Conservation (phyloP, 2,113 vertebrate species). For the Narcine bancroftii region DNA sequence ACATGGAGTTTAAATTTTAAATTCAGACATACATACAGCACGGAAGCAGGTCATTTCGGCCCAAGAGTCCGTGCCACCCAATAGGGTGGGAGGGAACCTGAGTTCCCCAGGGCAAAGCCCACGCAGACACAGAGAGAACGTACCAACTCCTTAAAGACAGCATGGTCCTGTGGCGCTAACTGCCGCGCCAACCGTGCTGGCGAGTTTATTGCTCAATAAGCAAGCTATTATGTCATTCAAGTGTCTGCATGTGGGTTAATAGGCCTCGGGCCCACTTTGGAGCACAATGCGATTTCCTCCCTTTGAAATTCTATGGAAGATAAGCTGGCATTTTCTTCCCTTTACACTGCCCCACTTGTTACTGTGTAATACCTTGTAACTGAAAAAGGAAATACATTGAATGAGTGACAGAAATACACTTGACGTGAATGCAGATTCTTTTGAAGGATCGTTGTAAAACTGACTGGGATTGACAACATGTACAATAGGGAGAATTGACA, state of each 20-base stretch:
- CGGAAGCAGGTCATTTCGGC: no score
- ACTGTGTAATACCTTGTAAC: background rate
- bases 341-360: background rate
- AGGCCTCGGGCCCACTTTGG: background rate
- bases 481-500: background rate
- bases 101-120: no score
- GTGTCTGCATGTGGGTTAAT: no score
- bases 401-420: background rate
- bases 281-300: background rate
- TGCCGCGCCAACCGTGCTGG: no score
- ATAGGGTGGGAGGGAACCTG: no score
- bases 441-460: background rate
- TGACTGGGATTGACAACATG: background rate
- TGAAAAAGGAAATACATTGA: background rate
- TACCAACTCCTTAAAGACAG: no score
- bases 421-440: background rate
- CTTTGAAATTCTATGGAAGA: background rate
- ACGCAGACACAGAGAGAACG: no score
- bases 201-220: no score
- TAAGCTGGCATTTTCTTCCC: background rate
- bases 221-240: background rate
- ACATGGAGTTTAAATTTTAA: no score
- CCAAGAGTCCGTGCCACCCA: no score
- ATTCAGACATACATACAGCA: no score
- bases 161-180: no score